These are phyloP conservation scores for Otus scops DNA, from an alignment of 2,797 vertebrate genomes.

Conservation along the genomic window DNA sequence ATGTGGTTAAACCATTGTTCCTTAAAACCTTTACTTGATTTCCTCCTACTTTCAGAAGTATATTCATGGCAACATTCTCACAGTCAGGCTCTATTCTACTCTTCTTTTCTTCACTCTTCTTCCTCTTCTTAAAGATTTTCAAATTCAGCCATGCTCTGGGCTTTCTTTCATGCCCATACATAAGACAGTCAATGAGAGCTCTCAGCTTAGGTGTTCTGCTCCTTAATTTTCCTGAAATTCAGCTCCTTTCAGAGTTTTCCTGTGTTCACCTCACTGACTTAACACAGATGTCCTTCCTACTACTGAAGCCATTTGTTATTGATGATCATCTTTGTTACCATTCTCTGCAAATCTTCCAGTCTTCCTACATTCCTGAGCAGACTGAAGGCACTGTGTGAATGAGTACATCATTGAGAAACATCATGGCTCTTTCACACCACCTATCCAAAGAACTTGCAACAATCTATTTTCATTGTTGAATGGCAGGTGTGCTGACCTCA, in stretches of 20 bases:
- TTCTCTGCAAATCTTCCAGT: not conserved
- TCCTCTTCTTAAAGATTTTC: not conserved
- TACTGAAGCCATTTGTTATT: not conserved
- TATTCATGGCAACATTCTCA: not conserved
- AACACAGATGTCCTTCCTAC: not conserved
- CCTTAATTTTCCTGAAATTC: not conserved
- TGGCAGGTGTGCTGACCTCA: not conserved
- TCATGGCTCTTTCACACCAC: not conserved
- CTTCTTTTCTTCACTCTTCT: not conserved
- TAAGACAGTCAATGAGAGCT: not conserved
- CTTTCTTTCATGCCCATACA: not conserved
- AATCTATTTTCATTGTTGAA: not conserved
- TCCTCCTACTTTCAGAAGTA: not conserved
- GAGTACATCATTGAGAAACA: not conserved
- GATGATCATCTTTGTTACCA: not conserved
- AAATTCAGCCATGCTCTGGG: not conserved
- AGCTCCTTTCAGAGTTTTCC: not conserved
- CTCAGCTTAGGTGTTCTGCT: not conserved
- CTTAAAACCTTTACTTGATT: not conserved
- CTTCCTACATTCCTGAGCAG: not conserved
- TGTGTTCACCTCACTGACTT: not conserved
- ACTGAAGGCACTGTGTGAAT: not conserved
- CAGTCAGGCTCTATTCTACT: not conserved
- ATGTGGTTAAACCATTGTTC: not conserved
- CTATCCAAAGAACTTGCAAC: not conserved